Conservation (phyloP, 2,888 invertebrate species). For the Tipula lateralis region DNA sequence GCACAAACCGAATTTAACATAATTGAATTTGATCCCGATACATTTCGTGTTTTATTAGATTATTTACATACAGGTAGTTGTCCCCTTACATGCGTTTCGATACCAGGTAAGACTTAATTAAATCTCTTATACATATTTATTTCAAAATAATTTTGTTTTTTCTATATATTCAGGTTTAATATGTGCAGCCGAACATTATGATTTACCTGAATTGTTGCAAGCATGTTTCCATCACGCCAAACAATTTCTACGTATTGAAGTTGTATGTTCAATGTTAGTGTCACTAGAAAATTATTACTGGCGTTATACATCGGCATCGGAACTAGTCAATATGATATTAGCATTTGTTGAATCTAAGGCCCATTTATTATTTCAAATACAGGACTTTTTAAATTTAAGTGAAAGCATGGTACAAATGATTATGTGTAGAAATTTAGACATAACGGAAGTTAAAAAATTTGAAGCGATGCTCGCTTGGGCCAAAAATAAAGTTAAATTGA, state of each 20-base stretch:
- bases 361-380: slow-evolving; percentile 74
- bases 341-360: slow-evolving; percentile 85
- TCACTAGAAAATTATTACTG: slow-evolving; percentile 92
- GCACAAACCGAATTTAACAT: slow-evolving; percentile 94
- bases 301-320: slow-evolving; percentile 90
- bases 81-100: slow-evolving; percentile 84
- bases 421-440: slow-evolving; percentile 84
- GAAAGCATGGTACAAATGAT: slow-evolving; percentile 95
- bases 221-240: slow-evolving; percentile 95
- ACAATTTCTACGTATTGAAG: slow-evolving; percentile 86
- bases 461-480: slow-evolving; percentile 93
- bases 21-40: slow-evolving; percentile 92
- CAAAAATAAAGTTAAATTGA: slow-evolving; percentile 68
- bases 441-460: slow-evolving; percentile 84
- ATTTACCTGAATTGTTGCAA: slow-evolving; percentile 84
- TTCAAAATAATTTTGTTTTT: not conserved
- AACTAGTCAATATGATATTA: slow-evolving; percentile 89
- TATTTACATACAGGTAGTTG: slow-evolving; percentile 91
- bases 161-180: slow-evolving; percentile 54
- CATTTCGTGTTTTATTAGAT: slow-evolving; percentile 83
- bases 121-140: not conserved
- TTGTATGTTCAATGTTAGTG: slow-evolving; percentile 88
- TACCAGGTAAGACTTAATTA: slow-evolving; percentile 62
- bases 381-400: slow-evolving; percentile 80
- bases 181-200: slow-evolving; percentile 92